Conservation (phyloP, 2,888 invertebrate species). For the Heliconius sara region DNA sequence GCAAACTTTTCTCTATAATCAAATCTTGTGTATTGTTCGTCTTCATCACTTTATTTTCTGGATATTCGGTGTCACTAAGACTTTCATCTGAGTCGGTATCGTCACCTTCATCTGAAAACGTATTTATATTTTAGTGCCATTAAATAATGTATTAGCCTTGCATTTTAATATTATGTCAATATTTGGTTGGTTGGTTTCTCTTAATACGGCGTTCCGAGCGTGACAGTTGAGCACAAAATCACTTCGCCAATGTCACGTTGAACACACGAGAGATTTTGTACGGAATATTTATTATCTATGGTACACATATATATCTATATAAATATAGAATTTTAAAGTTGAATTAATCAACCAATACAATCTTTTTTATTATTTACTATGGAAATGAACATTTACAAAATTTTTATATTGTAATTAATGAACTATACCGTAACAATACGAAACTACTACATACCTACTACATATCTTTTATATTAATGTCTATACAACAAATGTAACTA, state of each 20-base stretch:
- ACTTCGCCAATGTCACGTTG: no score
- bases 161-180: background rate
- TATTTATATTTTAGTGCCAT: background rate
- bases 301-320: background rate
- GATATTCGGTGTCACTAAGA: slow-evolving; percentile 76
- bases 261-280: no score
- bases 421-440: background rate
- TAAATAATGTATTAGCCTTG: background rate
- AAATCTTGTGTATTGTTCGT: slow-evolving; percentile 55
- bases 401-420: background rate
- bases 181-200: background rate
- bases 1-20: slow-evolving; percentile 85
- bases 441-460: no score
- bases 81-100: slow-evolving; percentile 68
- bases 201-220: no score
- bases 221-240: no score
- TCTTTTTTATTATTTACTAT: no score
- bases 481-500: background rate
- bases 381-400: no score
- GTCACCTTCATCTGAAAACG: slow-evolving; percentile 58
- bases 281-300: background rate
- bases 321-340: background rate
- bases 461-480: no score
- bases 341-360: background rate
- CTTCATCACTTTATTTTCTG: slow-evolving; percentile 60